phyloP scores from a whole-genome alignment of 2,888 invertebrate genomes.

The Holacanthella duospinosa region DNA sequence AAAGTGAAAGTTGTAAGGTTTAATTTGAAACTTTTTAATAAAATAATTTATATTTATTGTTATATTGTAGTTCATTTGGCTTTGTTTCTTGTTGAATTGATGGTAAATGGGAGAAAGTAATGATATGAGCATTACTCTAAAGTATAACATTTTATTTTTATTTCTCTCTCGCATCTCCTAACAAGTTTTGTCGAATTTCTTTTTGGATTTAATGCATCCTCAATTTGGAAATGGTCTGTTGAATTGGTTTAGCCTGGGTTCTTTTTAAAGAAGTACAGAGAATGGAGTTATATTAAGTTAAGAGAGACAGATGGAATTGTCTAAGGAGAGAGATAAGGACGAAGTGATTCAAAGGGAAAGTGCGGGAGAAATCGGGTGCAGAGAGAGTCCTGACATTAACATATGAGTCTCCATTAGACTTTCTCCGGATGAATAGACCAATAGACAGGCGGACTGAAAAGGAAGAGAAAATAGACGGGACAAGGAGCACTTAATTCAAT shows the following conservation, averaged over 20 bases:
- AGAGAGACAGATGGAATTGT: constrained; percentile 1
- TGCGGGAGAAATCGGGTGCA: not conserved
- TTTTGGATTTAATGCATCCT: not conserved
- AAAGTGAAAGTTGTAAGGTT: too few relatives aligned
- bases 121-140: not conserved
- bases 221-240: not conserved
- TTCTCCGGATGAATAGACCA: not conserved
- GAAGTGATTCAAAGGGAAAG: constrained; percentile 3
- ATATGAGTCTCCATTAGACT: constrained; percentile 3
- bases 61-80: not conserved
- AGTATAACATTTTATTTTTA: not conserved
- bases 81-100: not conserved
- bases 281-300: not conserved
- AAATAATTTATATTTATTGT: not conserved
- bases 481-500: constrained; percentile 10
- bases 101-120: not conserved
- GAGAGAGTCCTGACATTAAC: not conserved
- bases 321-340: not conserved
- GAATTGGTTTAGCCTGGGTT: not conserved
- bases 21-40: too few relatives aligned
- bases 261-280: not conserved
- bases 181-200: not conserved
- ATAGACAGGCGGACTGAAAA: constrained; percentile 1
- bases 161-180: not conserved
- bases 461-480: not conserved